Percentiles rank a stretch among this genome's conserved stretches.
Evolutionary conservation across 2,888 invertebrate genomes (phyloP).

Genomic region (Melanostoma mellinum): DNA sequence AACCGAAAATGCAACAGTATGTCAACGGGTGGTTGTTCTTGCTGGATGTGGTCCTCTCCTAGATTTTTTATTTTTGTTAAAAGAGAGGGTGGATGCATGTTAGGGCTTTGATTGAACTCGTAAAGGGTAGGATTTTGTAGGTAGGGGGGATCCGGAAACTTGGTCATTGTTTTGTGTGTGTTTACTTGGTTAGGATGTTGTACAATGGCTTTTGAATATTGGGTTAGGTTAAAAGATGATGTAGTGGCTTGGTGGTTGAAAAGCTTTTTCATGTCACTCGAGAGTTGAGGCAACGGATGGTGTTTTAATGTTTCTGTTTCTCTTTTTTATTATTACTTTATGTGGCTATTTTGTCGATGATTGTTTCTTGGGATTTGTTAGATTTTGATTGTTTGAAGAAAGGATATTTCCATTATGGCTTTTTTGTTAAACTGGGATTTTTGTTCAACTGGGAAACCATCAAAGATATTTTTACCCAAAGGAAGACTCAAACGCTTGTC

Average conservation of each 20-base stretch:
- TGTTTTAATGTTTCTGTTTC: background rate
- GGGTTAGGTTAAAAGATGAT: constrained; percentile 61
- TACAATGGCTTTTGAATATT: constrained; percentile 40
- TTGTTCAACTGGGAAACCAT: too few relatives aligned
- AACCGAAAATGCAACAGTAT: constrained; percentile 66
- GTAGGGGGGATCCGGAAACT: constrained; percentile 6
- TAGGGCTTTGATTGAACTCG: background rate
- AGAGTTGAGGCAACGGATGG: constrained; percentile 9
- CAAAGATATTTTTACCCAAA: too few relatives aligned
- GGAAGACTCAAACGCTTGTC: too few relatives aligned
- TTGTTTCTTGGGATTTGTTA: too few relatives aligned
- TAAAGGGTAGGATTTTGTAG: background rate
- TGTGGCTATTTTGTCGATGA: too few relatives aligned
- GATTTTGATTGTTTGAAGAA: too few relatives aligned
- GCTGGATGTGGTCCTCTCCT: background rate
- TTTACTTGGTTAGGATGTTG: constrained; percentile 40
- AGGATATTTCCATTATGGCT: too few relatives aligned
- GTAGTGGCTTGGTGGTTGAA: constrained; percentile 44
- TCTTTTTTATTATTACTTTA: too few relatives aligned
- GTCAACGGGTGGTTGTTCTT: constrained; percentile 63
- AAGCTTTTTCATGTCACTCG: constrained; percentile 54
- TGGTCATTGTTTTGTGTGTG: constrained; percentile 51
- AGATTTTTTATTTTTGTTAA: constrained; percentile 1
- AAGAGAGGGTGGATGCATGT: background rate
- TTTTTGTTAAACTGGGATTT: too few relatives aligned